Evolutionary conservation across 2,888 invertebrate genomes (phyloP).

Genomic region (Suillia variegata): DNA sequence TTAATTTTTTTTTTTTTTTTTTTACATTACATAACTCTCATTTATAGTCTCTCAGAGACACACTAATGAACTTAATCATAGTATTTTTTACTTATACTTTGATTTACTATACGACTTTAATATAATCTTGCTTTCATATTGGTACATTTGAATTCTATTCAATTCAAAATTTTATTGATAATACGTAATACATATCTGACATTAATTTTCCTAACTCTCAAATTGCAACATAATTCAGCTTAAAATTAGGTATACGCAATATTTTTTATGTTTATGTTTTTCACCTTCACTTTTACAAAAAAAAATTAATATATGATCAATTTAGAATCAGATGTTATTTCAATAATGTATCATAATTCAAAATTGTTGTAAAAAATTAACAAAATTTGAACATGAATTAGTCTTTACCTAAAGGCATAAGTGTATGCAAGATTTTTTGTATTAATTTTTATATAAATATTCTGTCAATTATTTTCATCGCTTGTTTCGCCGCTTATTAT

Average conservation of each 20-base stretch:
- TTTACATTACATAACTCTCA: constrained; percentile 38
- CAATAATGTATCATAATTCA: not conserved
- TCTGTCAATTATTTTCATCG: constrained; percentile 45
- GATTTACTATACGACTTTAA: constrained; percentile 11
- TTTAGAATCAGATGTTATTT: not conserved
- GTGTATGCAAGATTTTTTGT: constrained; percentile 9
- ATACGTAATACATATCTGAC: constrained; percentile 15
- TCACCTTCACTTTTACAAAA: constrained; percentile 4
- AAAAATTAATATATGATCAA: constrained; percentile 5
- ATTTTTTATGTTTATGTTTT: constrained; percentile 3
- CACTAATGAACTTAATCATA: constrained; percentile 33
- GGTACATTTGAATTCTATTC: not conserved
- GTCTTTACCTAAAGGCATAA: not conserved
- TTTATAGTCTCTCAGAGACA: constrained; percentile 42
- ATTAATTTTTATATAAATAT: constrained; percentile 6
- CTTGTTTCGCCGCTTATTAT: constrained; percentile 53
- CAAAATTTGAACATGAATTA: not conserved
- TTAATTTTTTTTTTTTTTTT: too few species aligned
- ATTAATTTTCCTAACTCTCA: constrained; percentile 13
- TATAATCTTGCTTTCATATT: not conserved
- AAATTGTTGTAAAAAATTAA: too few species aligned
- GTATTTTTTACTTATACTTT: constrained; percentile 7
- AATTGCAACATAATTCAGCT: constrained; percentile 16
- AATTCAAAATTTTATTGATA: constrained; percentile 4
- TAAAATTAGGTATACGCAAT: constrained; percentile 2